Evolutionary conservation across 2,113 vertebrate genomes (phyloP).

Genomic region (Bubo bubo): DNA sequence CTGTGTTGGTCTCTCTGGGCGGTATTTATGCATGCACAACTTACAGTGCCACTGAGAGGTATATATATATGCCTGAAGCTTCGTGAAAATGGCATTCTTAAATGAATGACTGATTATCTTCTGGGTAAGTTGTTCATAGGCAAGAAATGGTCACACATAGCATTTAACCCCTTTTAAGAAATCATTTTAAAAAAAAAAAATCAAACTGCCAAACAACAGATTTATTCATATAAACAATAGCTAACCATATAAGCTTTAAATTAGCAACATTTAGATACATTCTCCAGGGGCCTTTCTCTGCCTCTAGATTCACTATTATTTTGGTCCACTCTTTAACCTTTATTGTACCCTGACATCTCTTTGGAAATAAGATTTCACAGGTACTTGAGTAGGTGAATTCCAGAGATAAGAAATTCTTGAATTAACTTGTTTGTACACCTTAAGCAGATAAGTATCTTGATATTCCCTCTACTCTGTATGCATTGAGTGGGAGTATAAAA

Average conservation of each 20-base stretch:
- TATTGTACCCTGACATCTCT: background rate
- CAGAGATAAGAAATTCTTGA: constrained; percentile 69
- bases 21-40: constrained; percentile 69
- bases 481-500: constrained; percentile 53
- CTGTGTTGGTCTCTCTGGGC: constrained; percentile 62
- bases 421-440: constrained; percentile 68
- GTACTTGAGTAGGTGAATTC: constrained; percentile 68
- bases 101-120: constrained; percentile 23
- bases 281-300: background rate
- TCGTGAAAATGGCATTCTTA: constrained; percentile 19
- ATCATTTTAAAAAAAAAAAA: background rate
- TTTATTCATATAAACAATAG: background rate
- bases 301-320: background rate
- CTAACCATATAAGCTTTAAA: constrained; percentile 2
- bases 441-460: constrained; percentile 64
- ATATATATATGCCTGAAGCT: background rate
- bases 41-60: constrained; percentile 1
- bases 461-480: constrained; percentile 49
- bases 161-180: constrained; percentile 8
- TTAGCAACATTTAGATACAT: background rate
- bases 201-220: background rate
- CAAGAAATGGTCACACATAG: background rate
- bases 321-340: background rate
- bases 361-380: constrained; percentile 64
- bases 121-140: background rate